phyloP scores from a whole-genome alignment of 1,140 invertebrate species.

The Eurytemora carolleeae region DNA sequence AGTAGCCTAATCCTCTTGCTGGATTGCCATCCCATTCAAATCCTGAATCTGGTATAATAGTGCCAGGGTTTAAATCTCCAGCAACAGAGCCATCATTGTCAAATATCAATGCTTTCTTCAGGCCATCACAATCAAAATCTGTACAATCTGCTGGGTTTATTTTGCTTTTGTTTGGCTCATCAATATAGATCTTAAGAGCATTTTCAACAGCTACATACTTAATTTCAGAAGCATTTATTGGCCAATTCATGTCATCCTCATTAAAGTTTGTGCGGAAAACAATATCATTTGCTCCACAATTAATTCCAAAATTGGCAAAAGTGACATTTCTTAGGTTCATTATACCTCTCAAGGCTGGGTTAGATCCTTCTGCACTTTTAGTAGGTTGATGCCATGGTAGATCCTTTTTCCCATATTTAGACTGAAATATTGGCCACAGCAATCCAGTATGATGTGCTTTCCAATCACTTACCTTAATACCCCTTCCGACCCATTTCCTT shows the following conservation, averaged over 20 bases:
- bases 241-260: constrained; percentile 15
- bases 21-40: constrained; percentile 17
- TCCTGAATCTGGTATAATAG: constrained; percentile 12
- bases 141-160: constrained; percentile 6
- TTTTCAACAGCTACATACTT: constrained; percentile 4
- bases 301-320: constrained; percentile 4
- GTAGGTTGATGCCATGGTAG: constrained; percentile 6
- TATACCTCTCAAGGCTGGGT: constrained; percentile 13
- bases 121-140: constrained; percentile 18
- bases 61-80: constrained; percentile 4
- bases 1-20: constrained; percentile 15
- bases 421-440: not conserved
- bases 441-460: not conserved
- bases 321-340: constrained; percentile 5
- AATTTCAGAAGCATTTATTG: constrained; percentile 8
- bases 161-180: not conserved
- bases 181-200: constrained; percentile 12
- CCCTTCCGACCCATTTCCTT: not conserved
- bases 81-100: constrained; percentile 15
- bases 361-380: constrained; percentile 12
- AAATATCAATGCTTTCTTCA: constrained; percentile 16
- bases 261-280: constrained; percentile 13
- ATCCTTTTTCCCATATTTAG: constrained; percentile 13
- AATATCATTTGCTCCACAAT: constrained; percentile 4
- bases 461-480: not conserved